phyloP scores from a whole-genome alignment of 2,888 invertebrate genomes.

The Uropetala carovei region DNA sequence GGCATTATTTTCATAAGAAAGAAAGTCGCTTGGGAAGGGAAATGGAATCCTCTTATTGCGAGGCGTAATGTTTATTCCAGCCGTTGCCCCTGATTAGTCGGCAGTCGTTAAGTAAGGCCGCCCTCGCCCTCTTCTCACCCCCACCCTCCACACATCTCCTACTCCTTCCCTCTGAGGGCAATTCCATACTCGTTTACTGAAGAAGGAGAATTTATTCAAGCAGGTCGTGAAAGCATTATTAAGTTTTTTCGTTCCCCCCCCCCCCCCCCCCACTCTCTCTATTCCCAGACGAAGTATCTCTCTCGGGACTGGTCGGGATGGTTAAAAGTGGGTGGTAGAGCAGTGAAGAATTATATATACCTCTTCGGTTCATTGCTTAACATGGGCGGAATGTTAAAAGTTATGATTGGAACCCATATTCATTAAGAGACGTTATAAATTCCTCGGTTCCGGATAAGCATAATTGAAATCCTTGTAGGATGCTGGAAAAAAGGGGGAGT shows the following conservation, averaged over 20 bases:
- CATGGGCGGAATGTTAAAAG: neutral
- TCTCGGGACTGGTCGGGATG: neutral
- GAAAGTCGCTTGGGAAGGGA: neutral
- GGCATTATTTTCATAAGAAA: neutral
- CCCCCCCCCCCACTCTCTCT: too few relatives aligned
- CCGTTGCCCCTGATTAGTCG: neutral
- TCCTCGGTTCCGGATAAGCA: neutral
- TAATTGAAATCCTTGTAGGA: slow-evolving; percentile 10
- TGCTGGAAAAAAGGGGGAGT: neutral
- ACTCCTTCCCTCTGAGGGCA: neutral
- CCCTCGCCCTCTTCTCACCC: neutral
- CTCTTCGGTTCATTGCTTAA: neutral
- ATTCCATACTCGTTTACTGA: neutral
- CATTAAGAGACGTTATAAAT: neutral
- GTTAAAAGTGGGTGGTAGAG: neutral
- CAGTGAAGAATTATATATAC: neutral
- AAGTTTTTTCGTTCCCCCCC: neutral
- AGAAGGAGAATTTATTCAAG: slow-evolving; percentile 36
- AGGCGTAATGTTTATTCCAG: neutral
- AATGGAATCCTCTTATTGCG: neutral
- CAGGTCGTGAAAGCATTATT: neutral
- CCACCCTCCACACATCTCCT: neutral
- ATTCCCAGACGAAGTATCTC: neutral
- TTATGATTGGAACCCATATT: slow-evolving; percentile 34
- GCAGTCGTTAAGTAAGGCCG: neutral